Evolutionary conservation across 64 coral and sea anemone species (phyloP).

Genomic region (Montipora sp.): DNA sequence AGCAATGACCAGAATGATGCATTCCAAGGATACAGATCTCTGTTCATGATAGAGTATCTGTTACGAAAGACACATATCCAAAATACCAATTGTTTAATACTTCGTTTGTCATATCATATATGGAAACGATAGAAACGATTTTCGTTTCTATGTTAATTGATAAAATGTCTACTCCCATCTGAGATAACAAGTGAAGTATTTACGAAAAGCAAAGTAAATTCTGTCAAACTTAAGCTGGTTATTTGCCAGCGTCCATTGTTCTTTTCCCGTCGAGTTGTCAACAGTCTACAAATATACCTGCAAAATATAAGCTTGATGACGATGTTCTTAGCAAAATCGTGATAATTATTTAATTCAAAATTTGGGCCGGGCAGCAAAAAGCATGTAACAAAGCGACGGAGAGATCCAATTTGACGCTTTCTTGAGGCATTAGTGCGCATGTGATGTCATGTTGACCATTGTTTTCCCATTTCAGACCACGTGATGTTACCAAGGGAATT

Average conservation of each 20-base stretch:
- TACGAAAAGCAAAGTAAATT: neutral
- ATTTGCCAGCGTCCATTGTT: constrained; percentile 42
- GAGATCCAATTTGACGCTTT: neutral
- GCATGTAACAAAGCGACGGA: neutral
- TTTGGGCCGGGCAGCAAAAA: neutral
- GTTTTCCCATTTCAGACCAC: no score
- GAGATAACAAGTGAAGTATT: neutral
- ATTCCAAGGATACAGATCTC: no score
- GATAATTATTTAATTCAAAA: neutral
- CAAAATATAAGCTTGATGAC: neutral
- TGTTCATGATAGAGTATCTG: no score
- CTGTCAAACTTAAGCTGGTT: constrained; percentile 2
- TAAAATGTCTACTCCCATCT: neutral
- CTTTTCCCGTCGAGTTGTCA: constrained; percentile 21
- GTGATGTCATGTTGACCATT: no score
- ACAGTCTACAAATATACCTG: neutral
- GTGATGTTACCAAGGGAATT: no score
- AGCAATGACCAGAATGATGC: no score
- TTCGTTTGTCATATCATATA: no score
- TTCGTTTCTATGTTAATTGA: no score
- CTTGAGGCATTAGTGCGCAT: no score
- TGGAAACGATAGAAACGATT: no score
- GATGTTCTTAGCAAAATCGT: neutral
- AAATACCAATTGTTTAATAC: no score
- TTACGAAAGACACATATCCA: no score